Evolutionary conservation across 2,113 vertebrate genomes (phyloP).

Genomic region (Pica pica): DNA sequence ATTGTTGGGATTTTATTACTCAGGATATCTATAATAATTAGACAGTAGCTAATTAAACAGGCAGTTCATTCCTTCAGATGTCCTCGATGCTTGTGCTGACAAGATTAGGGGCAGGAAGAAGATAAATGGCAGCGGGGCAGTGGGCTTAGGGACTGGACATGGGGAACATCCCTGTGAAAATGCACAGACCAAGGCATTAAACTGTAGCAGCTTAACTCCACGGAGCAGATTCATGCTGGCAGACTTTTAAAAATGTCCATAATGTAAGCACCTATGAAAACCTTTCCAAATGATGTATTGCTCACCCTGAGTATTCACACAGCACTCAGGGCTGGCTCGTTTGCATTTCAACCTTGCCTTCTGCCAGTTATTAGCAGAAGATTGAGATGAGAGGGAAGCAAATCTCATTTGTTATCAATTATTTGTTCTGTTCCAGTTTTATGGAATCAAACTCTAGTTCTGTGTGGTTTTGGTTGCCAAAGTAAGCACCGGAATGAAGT

Average conservation of each 20-base stretch:
- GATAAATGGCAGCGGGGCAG: background rate
- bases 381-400: background rate
- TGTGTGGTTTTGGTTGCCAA: background rate
- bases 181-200: background rate
- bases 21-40: background rate
- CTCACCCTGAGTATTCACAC: background rate
- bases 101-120: background rate
- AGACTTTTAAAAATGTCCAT: background rate
- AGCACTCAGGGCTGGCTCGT: background rate
- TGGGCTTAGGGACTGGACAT: background rate
- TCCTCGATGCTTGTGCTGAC: background rate
- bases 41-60: background rate
- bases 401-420: slow-evolving; percentile 33
- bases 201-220: background rate
- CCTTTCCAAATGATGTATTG: background rate
- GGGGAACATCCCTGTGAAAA: background rate
- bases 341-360: background rate
- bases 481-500: background rate
- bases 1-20: background rate
- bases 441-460: background rate
- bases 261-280: slow-evolving; percentile 5
- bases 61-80: background rate
- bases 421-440: slow-evolving; percentile 25
- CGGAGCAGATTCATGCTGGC: background rate
- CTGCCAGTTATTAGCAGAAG: background rate